Conservation (phyloP, 2,888 invertebrate species). For the Petrolisthes manimaculis region DNA sequence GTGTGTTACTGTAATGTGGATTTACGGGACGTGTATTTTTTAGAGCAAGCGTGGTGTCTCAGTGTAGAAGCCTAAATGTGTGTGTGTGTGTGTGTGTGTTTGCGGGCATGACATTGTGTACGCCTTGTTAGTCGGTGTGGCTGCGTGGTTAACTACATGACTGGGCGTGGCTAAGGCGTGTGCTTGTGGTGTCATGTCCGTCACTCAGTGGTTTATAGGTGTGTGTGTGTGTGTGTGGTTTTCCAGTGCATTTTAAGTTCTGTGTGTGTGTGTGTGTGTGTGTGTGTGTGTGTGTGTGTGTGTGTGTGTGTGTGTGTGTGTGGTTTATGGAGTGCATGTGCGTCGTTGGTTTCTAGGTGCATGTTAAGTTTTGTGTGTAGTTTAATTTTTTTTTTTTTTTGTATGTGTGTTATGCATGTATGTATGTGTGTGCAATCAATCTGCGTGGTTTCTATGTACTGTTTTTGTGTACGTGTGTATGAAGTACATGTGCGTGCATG, state of each 20-base stretch:
- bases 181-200: not conserved
- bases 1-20: no score
- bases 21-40: no score
- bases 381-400: no score
- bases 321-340: not conserved
- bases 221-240: not conserved
- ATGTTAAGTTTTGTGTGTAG: no score
- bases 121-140: slow-evolving; percentile 5
- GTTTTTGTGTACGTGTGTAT: no score
- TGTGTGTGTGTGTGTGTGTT: slow-evolving; percentile 20
- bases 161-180: slow-evolving; percentile 15
- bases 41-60: no score
- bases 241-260: not conserved
- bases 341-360: no score
- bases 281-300: slow-evolving; percentile 5
- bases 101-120: not conserved
- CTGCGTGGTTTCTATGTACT: no score
- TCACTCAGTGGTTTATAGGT: not conserved
- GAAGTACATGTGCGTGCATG: no score
- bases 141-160: not conserved
- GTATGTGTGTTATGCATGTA: no score
- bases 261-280: not conserved
- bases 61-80: not conserved
- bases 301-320: slow-evolving; percentile 2
- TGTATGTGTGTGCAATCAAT: no score